phyloP scores from a whole-genome alignment of 2,888 invertebrate species.

The Latrodectus hesperus region DNA sequence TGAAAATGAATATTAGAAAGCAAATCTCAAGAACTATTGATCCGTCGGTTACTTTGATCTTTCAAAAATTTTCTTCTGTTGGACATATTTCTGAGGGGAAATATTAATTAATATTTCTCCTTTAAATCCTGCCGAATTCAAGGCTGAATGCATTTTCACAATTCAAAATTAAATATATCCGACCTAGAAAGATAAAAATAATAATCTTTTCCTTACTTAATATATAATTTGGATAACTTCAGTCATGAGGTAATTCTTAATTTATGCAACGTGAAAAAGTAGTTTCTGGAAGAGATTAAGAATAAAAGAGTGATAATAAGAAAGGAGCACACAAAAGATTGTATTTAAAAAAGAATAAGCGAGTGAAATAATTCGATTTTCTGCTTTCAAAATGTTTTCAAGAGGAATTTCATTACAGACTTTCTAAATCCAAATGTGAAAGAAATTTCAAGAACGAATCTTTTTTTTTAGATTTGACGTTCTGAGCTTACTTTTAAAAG shows the following conservation, averaged over 20 bases:
- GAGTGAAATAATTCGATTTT: slow-evolving; percentile 50
- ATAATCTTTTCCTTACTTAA: not conserved
- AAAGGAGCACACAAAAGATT: slow-evolving; percentile 13
- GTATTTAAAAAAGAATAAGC: not conserved
- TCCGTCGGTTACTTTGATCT: too few relatives aligned
- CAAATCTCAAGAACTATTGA: too few relatives aligned
- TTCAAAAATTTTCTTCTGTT: too few relatives aligned
- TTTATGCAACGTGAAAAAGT: slow-evolving; percentile 21
- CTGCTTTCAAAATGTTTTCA: slow-evolving; percentile 13
- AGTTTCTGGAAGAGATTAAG: slow-evolving; percentile 16
- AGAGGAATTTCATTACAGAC: slow-evolving; percentile 46
- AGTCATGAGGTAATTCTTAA: slow-evolving; percentile 25
- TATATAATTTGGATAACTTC: not conserved
- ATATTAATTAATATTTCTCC: too few relatives aligned
- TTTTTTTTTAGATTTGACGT: not conserved
- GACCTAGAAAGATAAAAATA: not conserved
- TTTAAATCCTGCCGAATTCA: too few relatives aligned
- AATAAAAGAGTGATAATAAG: slow-evolving; percentile 18
- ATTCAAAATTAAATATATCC: too few relatives aligned
- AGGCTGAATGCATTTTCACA: too few relatives aligned
- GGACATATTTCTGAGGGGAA: too few relatives aligned
- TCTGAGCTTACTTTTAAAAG: slow-evolving; percentile 16
- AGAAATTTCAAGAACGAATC: slow-evolving; percentile 12
- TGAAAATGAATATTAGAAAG: too few relatives aligned
- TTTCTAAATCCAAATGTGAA: slow-evolving; percentile 18